phyloP scores from a whole-genome alignment of 2,113 vertebrate species.

The Lepisosteus oculatus region DNA sequence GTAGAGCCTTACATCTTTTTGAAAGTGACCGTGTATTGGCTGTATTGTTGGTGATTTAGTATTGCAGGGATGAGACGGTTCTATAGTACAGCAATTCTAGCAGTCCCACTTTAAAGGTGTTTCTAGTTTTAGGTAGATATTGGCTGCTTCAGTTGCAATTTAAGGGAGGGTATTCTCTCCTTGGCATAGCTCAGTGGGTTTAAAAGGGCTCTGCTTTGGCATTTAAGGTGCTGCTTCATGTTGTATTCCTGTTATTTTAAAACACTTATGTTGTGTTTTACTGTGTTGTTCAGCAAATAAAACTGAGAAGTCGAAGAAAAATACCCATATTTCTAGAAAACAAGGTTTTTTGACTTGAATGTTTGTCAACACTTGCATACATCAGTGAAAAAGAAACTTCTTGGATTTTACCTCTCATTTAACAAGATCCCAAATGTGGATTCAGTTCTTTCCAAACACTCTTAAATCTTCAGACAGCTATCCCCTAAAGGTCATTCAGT shows the following conservation, averaged over 20 bases:
- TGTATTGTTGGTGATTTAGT: no score
- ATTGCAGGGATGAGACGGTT: no score
- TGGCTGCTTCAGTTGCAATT: background rate
- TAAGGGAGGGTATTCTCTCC: background rate
- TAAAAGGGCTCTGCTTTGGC: no score
- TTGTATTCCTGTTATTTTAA: background rate
- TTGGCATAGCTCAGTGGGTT: background rate
- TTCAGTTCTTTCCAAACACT: no score
- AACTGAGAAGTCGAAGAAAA: background rate
- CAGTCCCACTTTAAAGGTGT: background rate
- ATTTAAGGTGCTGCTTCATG: background rate
- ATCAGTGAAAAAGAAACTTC: no score
- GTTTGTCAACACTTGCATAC: no score
- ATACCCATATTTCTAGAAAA: background rate
- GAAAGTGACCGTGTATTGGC: no score
- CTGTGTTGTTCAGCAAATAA: background rate
- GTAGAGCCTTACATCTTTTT: no score
- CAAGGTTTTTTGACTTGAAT: no score
- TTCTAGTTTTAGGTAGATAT: background rate
- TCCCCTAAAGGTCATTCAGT: slow-evolving; percentile 10
- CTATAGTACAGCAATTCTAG: background rate
- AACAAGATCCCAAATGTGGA: no score
- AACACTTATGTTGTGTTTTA: background rate
- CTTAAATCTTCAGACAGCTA: no score
- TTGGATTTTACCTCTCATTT: no score